Evolutionary conservation across 1,140 invertebrate species (phyloP), one percentile per base, ranked within the genome.

Genomic region (Hycleus cichorii): DNA sequence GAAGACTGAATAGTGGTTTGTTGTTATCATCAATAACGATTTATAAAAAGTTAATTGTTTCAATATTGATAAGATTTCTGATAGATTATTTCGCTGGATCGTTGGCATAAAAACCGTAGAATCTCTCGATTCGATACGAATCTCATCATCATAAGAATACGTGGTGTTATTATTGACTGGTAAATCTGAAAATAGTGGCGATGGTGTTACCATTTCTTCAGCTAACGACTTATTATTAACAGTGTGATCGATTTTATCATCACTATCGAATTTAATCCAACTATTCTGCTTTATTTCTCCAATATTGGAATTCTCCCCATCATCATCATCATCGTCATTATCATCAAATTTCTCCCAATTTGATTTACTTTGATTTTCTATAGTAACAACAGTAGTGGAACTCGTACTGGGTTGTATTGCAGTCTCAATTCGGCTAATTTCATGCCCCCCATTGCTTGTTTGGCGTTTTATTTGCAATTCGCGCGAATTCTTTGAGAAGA

Each of bases 31-130:
- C 43, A 71, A 39, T 2, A 70, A 57, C 2, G 68, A 70, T 49
- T 71, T 71, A 53, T 71, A 71, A 57, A 71, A 71, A 0, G 68
- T 69, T 12, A 64, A 65, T 47, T 61, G 54, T 43, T 62, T 62
- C 6, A 71, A 57, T 9, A 66, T 24, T 38, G 63, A 58, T 4
- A 64, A 8, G 27, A 42, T 38, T 49, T 58, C 10, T 49, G 47
- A n/a, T n/a, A 46, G 11, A 26, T 24, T 51, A 27, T 18, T 51
- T 42, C 40, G 39, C 25, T 25, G 39, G 18, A 47, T 50, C 9
- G 45, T 47, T 8, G 68, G 62, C 53, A 62, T 59, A 49, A 70
- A 69, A 8, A 69, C 65, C 43, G 45, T 46, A 4, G 56, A 6
- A 47, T 25, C 52, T 44, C 46, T 39, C 11, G 40, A 53, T 10